Evolutionary conservation across 2,888 invertebrate species (phyloP), one percentile per base, ranked within the genome.

Genomic region (Heliconius sara): DNA sequence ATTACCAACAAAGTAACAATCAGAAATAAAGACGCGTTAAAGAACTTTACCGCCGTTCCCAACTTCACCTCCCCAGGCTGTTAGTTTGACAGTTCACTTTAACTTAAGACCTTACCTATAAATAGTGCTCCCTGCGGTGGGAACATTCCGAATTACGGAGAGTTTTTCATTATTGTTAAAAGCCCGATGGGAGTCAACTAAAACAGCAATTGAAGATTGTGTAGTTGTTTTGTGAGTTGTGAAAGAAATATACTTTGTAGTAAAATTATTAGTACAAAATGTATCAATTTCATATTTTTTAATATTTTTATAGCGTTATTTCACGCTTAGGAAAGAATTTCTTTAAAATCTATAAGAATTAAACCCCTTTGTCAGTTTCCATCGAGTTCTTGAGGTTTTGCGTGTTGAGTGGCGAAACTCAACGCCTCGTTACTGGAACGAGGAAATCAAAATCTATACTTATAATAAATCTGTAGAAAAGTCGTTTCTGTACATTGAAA

Each of bases 51-150:
- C 87, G 87, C 87, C 87, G 87, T 89, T 88, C 84, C 86, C 85
- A 92, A 92, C 89, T 91, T 86, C 89, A 75, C 83, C 89, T 91
- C 91, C 91, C 76, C 79, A 88, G 89, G 89, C 80, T 85, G 86
- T 86, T 90, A 89, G 89, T 92, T 91, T 91, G 92, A 92, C 92
- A 93, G 92, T 92, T 92, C 88, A 88, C 89, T 90, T 90, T 89
- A 90, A 91, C 89, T 90, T 91, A 89, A 89, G 91, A 92, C 88
- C 91, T 90, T 9, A 39, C 39, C 39, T 91, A 90, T 92, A 92
- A 92, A 91, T 92, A 92, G 92, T 91, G 90, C 76, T 89, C 90
- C 90, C 89, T 82, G 81, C 83, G 88, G 89, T 86, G 85, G 19
- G 86, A 84, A 90, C 89, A 90, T 90, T 89, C 87, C 87, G 88